A percentile compares a stretch with the other conserved stretches of the same genome.
phyloP scores from a whole-genome alignment of 2,888 invertebrate species.

The Osmoderma eremita region DNA sequence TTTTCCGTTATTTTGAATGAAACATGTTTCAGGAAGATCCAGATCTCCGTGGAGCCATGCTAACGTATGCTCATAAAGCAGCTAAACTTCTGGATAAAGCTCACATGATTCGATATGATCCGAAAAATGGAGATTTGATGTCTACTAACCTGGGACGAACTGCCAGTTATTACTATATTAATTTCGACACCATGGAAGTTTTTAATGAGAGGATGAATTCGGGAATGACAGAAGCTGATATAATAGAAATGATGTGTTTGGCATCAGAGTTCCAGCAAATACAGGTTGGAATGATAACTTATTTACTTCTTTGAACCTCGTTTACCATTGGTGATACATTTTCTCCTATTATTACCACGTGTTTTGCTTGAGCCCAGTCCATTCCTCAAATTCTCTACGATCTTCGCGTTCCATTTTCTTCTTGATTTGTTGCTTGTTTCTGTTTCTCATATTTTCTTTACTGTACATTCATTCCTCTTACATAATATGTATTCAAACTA shows the following conservation, averaged over 20 bases:
- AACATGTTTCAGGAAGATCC: constrained; percentile 72
- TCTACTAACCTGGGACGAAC: constrained; percentile 92
- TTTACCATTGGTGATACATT: no score
- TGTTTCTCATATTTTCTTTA: no score
- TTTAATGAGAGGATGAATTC: constrained; percentile 86
- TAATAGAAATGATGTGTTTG: constrained; percentile 89
- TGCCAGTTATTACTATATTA: constrained; percentile 97
- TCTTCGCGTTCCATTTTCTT: no score
- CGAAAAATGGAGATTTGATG: constrained; percentile 81
- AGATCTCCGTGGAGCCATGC: constrained; percentile 78
- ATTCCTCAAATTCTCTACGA: no score
- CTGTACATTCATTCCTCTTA: no score
- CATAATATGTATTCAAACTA: no score
- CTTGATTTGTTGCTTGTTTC: no score
- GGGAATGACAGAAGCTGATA: constrained; percentile 86
- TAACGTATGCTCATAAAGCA: constrained; percentile 80
- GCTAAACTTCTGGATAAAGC: constrained; percentile 91
- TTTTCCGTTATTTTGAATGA: constrained; percentile 17
- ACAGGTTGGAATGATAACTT: constrained; percentile 65
- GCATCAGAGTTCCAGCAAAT: constrained; percentile 96
- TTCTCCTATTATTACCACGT: neutral
- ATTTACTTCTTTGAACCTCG: no score
- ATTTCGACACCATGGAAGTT: constrained; percentile 92
- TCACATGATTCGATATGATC: constrained; percentile 92
- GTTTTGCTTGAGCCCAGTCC: no score